These are phyloP conservation scores for Plectrocnemia conspersa DNA, from an alignment of 1,140 invertebrate species.

Conservation along the genomic window DNA sequence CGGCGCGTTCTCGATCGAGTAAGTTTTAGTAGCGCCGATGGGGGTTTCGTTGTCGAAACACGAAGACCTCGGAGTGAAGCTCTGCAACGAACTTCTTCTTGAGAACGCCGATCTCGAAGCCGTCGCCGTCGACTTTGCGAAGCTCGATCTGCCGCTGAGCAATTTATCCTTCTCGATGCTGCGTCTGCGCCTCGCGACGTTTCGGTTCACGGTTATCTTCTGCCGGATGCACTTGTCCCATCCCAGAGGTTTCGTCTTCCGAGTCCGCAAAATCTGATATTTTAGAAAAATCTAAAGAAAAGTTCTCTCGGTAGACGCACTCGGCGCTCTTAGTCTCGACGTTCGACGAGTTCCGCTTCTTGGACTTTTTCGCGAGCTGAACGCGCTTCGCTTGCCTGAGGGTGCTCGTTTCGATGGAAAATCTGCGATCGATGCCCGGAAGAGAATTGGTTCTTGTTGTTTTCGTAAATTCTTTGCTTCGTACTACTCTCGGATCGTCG, in stretches of 20 bases:
- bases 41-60: conserved; percentile 3
- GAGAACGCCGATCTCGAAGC: conserved; percentile 12
- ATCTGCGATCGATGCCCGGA: conserved; percentile 19
- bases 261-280: conserved; percentile 32
- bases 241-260: conserved; percentile 23
- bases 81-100: conserved; percentile 31
- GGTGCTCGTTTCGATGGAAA: conserved; percentile 24
- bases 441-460: conserved; percentile 25
- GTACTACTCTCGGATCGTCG: no score
- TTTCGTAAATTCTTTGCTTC: conserved; percentile 12
- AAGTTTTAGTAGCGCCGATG: conserved; percentile 1
- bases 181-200: conserved; percentile 13
- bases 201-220: conserved; percentile 9
- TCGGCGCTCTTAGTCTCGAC: conserved; percentile 25
- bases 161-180: conserved; percentile 21
- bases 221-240: conserved; percentile 3
- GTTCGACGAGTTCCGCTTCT: conserved; percentile 9
- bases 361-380: conserved; percentile 12
- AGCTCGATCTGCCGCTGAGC: background rate
- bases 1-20: conserved; percentile 14
- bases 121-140: background rate
- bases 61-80: conserved; percentile 25
- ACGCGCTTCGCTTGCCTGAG: conserved; percentile 6
- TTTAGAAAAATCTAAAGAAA: conserved; percentile 29
- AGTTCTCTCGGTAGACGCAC: conserved; percentile 26